phyloP scores from a whole-genome alignment of 2,888 invertebrate genomes.

The Amiota minor region DNA sequence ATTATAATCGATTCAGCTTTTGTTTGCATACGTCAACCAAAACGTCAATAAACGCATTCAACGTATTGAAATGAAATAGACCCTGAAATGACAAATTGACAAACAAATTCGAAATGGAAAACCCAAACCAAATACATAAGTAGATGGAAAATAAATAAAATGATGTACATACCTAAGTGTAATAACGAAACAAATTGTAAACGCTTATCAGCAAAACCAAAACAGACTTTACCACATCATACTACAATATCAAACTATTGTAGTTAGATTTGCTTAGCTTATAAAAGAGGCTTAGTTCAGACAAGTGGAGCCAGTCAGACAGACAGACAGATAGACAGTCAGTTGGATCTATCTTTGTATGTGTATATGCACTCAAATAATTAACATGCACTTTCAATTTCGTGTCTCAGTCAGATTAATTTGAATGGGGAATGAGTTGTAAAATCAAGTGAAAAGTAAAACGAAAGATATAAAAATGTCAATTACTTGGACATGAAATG shows the following conservation, averaged over 20 bases:
- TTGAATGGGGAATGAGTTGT: too few relatives aligned
- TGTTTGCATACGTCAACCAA: constrained; percentile 27
- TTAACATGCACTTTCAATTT: constrained; percentile 67
- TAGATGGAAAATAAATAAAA: not conserved
- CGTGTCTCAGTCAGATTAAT: constrained; percentile 42
- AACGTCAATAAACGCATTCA: constrained; percentile 33
- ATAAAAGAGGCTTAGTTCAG: constrained; percentile 4
- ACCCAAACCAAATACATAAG: not conserved
- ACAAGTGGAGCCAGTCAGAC: not conserved
- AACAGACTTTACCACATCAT: not conserved
- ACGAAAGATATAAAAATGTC: not conserved
- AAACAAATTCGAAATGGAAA: constrained; percentile 11
- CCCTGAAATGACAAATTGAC: constrained; percentile 21
- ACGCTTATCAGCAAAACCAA: constrained; percentile 9
- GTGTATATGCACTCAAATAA: constrained; percentile 58
- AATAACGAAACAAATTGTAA: constrained; percentile 19
- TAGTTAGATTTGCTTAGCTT: too few relatives aligned
- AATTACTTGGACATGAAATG: not conserved
- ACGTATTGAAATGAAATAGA: constrained; percentile 18
- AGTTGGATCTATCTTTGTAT: not conserved
- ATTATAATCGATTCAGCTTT: constrained; percentile 28
- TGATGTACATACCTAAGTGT: not conserved
- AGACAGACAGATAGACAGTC: not conserved
- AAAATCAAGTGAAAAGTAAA: not conserved
- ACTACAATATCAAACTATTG: too few relatives aligned